These are phyloP conservation scores for Gallinago media DNA, from an alignment of 2,113 vertebrate species.

Conservation along the genomic window DNA sequence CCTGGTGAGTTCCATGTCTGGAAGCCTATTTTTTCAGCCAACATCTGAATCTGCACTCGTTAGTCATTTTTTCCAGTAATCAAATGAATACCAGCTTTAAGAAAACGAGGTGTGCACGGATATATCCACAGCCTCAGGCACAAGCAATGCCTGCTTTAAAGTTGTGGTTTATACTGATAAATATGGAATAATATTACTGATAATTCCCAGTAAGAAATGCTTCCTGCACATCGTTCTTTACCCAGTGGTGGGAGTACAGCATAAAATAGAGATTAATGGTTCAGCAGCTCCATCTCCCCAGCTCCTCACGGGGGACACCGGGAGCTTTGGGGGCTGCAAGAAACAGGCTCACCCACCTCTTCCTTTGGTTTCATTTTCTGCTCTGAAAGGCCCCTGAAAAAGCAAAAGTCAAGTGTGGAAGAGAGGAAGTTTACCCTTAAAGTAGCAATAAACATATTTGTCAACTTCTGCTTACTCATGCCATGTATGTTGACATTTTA, in stretches of 20 bases:
- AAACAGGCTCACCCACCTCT: background rate
- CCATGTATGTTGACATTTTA: background rate
- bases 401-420: background rate
- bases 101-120: rapidly evolving
- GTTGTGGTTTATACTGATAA: background rate
- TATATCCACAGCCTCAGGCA: background rate
- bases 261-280: background rate
- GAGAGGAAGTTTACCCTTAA: background rate
- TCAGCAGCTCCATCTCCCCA: background rate
- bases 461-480: background rate
- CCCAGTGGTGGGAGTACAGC: background rate
- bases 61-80: background rate
- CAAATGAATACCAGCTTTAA: background rate
- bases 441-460: background rate
- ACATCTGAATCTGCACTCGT: background rate
- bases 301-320: rapidly evolving
- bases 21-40: background rate
- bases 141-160: background rate
- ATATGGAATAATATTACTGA: background rate
- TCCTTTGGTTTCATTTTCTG: background rate
- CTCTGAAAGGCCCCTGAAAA: background rate
- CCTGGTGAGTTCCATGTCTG: background rate
- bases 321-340: background rate
- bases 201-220: background rate
- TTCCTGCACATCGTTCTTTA: background rate